phyloP scores from a whole-genome alignment of 2,797 vertebrate species.

The Macroramphosus scolopax region DNA sequence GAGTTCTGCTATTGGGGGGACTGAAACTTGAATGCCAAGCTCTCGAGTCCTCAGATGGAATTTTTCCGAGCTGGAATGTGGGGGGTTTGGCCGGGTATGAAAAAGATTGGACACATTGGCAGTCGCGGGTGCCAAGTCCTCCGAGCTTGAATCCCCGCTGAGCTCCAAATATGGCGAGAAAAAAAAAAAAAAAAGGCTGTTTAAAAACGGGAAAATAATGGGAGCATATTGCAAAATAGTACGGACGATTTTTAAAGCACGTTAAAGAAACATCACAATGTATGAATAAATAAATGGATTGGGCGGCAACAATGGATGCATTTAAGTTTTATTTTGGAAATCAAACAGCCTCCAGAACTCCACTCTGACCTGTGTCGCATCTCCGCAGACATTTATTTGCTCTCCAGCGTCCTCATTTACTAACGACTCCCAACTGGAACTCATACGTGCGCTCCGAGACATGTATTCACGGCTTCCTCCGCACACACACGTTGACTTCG shows the following conservation, averaged over 20 bases:
- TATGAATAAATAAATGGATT: too few species aligned
- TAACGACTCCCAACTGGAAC: neutral
- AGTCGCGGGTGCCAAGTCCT: constrained; percentile 53
- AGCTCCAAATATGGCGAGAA: constrained; percentile 60
- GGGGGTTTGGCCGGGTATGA: constrained; percentile 66
- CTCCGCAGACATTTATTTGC: too few species aligned
- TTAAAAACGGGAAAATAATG: constrained; percentile 13
- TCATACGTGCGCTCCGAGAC: constrained; percentile 6
- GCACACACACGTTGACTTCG: constrained; percentile 31
- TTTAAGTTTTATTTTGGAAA: too few species aligned
- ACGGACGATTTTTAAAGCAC: neutral
- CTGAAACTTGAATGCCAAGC: constrained; percentile 67
- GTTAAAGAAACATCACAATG: constrained; percentile 1
- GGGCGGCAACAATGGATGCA: too few species aligned
- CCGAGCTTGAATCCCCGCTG: constrained; percentile 46
- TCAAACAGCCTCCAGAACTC: too few species aligned
- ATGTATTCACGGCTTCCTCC: constrained; percentile 13
- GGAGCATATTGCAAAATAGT: neutral
- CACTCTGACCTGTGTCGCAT: too few species aligned
- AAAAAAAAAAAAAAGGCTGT: too few species aligned
- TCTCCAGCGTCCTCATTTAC: too few species aligned
- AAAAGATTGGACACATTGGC: constrained; percentile 66
- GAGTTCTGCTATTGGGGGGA: constrained; percentile 41
- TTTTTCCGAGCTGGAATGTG: constrained; percentile 66
- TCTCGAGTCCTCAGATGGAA: constrained; percentile 57